phyloP scores from a whole-genome alignment of 2,888 invertebrate species.

The Synergus umbraculus region DNA sequence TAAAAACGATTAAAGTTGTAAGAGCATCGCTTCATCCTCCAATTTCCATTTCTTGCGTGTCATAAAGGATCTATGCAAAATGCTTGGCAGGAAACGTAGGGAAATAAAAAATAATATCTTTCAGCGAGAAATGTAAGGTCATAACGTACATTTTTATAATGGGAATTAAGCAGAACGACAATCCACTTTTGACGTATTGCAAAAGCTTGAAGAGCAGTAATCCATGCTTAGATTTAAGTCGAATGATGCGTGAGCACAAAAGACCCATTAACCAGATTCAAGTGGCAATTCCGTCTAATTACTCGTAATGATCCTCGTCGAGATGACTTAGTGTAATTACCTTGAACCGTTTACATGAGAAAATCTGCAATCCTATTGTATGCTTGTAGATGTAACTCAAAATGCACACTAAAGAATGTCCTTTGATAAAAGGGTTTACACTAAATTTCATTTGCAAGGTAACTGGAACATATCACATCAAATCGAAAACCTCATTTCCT shows the following conservation, averaged over 20 bases:
- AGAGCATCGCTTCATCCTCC: not conserved
- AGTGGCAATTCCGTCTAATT: conserved; percentile 29
- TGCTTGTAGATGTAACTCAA: not conserved
- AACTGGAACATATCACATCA: not conserved
- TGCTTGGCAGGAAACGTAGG: not conserved
- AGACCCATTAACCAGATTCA: conserved; percentile 31
- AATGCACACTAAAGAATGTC: not conserved
- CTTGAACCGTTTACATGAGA: not conserved
- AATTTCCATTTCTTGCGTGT: conserved; percentile 6
- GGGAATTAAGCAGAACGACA: not conserved
- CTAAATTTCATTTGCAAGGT: not conserved
- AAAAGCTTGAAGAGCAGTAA: conserved; percentile 7
- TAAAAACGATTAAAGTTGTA: conserved; percentile 12
- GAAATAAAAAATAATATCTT: not conserved
- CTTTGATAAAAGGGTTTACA: not conserved
- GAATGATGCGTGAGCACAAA: conserved; percentile 8
- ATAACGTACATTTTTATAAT: not conserved
- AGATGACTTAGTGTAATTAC: conserved; percentile 18
- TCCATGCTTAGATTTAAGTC: not conserved
- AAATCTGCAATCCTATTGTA: not conserved
- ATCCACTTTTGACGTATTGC: not conserved
- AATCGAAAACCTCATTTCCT: too few species aligned
- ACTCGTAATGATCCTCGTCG: conserved; percentile 8
- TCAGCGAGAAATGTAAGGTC: not conserved
- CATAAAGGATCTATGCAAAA: not conserved